Evolutionary conservation across 2,113 vertebrate genomes (phyloP).

Genomic region (Ciconia stormi): DNA sequence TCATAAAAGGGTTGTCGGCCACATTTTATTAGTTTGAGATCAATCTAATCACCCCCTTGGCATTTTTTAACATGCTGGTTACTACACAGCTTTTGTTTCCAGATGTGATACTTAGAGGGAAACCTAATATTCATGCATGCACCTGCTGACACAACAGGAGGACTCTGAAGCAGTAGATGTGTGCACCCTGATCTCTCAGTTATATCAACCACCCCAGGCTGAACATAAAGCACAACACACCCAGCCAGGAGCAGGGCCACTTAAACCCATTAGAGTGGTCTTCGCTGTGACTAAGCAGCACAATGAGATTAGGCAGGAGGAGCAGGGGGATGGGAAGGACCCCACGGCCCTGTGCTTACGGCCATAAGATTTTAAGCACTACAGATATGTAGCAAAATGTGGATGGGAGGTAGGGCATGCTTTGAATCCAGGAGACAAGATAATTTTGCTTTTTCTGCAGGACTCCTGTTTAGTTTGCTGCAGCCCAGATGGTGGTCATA

Average conservation of each 20-base stretch:
- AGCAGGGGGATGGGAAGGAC: not conserved
- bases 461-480: not conserved
- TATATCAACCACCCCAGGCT: not conserved
- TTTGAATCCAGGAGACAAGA: not conserved
- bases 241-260: not conserved
- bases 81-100: not conserved
- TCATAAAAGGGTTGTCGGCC: rapidly evolving
- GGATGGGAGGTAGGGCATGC: not conserved
- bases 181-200: not conserved
- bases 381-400: not conserved
- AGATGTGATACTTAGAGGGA: not conserved
- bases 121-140: not conserved
- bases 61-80: not conserved
- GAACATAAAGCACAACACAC: not conserved
- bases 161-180: not conserved
- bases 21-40: not conserved
- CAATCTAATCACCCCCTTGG: not conserved
- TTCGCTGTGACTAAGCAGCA: constrained; percentile 42
- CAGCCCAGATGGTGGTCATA: not conserved
- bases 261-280: constrained; percentile 43
- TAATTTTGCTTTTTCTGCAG: not conserved
- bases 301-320: constrained; percentile 43
- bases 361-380: not conserved
- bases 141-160: not conserved
- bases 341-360: not conserved